Evolutionary conservation across 2,113 vertebrate genomes (phyloP).

Genomic region (Psittacula cyanocephala): DNA sequence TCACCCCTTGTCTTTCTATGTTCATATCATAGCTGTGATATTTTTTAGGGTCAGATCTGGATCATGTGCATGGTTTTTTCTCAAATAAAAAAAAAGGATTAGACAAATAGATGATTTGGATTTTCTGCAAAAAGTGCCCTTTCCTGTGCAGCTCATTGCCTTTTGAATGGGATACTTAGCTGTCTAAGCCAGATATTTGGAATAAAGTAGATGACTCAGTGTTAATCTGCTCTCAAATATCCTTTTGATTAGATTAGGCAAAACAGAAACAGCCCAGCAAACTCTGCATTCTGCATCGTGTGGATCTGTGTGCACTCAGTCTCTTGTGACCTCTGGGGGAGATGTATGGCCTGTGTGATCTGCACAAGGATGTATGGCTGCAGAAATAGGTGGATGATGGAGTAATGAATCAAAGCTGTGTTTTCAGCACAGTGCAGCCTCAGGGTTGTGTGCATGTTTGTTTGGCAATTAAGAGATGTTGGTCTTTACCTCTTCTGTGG

Average conservation of each 20-base stretch:
- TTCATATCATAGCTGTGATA: neutral
- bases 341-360: neutral
- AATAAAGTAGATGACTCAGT: constrained; percentile 17
- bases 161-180: neutral
- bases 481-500: neutral
- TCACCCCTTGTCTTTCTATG: neutral
- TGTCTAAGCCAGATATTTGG: constrained; percentile 32
- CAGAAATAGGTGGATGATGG: neutral
- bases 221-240: constrained; percentile 40
- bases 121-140: neutral
- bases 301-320: neutral
- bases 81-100: neutral
- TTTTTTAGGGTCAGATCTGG: neutral
- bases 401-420: neutral
- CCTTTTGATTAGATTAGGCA: constrained; percentile 38
- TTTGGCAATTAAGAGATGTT: neutral
- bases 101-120: neutral
- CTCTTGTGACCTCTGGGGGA: neutral
- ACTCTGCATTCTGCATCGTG: rapidly evolving
- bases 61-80: neutral
- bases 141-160: neutral
- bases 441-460: neutral
- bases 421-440: neutral
- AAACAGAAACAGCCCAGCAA: constrained; percentile 6
- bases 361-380: neutral